Evolutionary conservation across 2,797 vertebrate species (phyloP).

Genomic region (Rhinatrema bivittatum): DNA sequence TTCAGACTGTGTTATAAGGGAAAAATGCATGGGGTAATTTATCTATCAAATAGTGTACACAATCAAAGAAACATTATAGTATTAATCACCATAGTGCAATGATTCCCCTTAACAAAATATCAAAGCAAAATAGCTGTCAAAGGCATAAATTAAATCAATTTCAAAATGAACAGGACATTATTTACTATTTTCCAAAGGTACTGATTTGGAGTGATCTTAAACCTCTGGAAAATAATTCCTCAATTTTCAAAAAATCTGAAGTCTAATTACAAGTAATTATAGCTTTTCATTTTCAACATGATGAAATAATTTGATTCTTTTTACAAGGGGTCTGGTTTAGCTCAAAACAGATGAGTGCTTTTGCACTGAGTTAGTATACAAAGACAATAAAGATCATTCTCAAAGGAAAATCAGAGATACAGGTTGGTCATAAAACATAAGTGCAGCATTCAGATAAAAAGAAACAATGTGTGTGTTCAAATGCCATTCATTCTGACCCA

Average conservation of each 20-base stretch:
- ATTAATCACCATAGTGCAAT: constrained; percentile 60
- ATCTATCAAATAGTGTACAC: constrained; percentile 44
- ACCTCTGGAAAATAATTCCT: constrained; percentile 83
- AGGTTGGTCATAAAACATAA: constrained; percentile 84
- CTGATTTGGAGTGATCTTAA: constrained; percentile 83
- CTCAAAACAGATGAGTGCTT: constrained; percentile 92
- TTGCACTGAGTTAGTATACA: constrained; percentile 86
- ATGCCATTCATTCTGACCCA: constrained; percentile 67
- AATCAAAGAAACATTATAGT: constrained; percentile 59
- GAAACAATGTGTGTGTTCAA: constrained; percentile 70
- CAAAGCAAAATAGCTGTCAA: constrained; percentile 80
- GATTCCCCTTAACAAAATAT: constrained; percentile 60
- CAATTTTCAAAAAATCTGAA: constrained; percentile 87
- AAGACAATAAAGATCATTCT: constrained; percentile 89
- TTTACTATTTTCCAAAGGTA: constrained; percentile 83
- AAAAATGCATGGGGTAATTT: constrained; percentile 32
- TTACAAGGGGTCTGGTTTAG: constrained; percentile 93
- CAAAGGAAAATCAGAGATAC: constrained; percentile 63
- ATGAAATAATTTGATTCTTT: constrained; percentile 99
- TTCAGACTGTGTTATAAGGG: constrained; percentile 2
- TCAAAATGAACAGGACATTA: constrained; percentile 91
- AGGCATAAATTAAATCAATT: constrained; percentile 84
- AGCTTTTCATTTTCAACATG: constrained; percentile 98
- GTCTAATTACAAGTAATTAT: constrained; percentile 98
- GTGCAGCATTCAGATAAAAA: constrained; percentile 70